A percentile compares a stretch with the other conserved stretches of the same genome.
Evolutionary conservation across 2,113 vertebrate genomes (phyloP).

Genomic region (Silurus asotus): DNA sequence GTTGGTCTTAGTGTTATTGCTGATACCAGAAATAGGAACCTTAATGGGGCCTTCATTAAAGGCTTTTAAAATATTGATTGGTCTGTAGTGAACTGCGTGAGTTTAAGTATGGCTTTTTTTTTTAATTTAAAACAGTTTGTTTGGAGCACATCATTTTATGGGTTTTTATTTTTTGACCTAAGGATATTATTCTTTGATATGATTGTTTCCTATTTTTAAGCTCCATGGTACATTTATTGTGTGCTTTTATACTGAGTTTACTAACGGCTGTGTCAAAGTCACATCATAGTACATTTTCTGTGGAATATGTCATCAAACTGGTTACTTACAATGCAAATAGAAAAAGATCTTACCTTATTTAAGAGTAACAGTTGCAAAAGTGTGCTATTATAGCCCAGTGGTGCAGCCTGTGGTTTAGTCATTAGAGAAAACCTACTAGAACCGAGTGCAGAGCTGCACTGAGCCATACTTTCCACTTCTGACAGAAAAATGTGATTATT

Average conservation of each 20-base stretch:
- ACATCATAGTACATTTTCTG: neutral
- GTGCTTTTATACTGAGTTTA: conserved; percentile 3
- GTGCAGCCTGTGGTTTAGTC: neutral
- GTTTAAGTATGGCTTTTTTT: neutral
- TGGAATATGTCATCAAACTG: neutral
- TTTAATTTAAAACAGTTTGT: neutral
- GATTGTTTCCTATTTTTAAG: neutral
- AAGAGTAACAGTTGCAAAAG: neutral
- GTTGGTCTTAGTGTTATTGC: neutral
- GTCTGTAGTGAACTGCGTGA: conserved; percentile 9
- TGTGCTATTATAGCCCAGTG: neutral
- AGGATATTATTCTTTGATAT: neutral
- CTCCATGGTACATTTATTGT: neutral
- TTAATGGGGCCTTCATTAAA: conserved; percentile 6
- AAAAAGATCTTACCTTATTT: neutral
- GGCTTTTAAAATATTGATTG: conserved; percentile 12
- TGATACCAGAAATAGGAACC: neutral
- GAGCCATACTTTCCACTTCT: conserved; percentile 10
- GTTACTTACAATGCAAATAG: neutral
- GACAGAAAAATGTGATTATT: neutral
- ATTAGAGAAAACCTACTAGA: neutral
- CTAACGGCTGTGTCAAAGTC: neutral
- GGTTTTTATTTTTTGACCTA: neutral
- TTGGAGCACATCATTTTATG: neutral
- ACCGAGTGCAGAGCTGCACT: neutral